These are phyloP conservation scores for Seriola quinqueradiata DNA, from an alignment of 2,113 vertebrate species.

Conservation along the genomic window DNA sequence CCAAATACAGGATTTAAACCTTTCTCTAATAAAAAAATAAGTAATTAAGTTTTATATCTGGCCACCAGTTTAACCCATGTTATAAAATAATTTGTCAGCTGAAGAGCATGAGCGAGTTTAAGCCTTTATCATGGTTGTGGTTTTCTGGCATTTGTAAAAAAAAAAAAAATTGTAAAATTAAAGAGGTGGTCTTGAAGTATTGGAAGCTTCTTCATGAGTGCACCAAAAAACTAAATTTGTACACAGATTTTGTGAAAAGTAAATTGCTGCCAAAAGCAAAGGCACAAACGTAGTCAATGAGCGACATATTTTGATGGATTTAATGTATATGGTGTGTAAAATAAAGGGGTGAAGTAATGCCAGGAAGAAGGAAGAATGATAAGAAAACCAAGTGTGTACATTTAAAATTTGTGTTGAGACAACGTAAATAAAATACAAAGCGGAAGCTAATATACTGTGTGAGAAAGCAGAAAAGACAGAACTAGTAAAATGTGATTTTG, in stretches of 20 bases:
- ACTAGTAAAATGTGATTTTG: neutral
- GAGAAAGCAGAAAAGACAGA: neutral
- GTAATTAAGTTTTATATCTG: neutral
- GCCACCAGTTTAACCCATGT: neutral
- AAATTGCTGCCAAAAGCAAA: slow-evolving; percentile 10
- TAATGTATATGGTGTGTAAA: neutral
- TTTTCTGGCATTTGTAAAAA: no score
- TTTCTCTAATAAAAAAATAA: neutral
- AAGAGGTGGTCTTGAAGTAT: no score
- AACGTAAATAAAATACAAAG: neutral
- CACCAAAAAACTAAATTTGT: neutral
- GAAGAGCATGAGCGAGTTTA: neutral
- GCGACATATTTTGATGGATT: neutral
- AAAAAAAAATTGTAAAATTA: no score
- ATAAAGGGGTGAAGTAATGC: neutral
- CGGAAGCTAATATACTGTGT: neutral
- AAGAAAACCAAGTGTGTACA: neutral
- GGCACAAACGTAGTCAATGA: neutral
- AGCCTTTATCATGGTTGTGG: no score
- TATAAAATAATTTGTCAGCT: neutral
- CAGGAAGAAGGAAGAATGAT: neutral
- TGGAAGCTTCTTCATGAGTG: neutral
- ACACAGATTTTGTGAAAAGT: slow-evolving; percentile 4
- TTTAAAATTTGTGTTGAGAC: neutral
- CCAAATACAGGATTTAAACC: neutral